A percentile compares a stretch with the other conserved stretches of the same genome.
Conservation (phyloP, 2,113 vertebrate genomes). For the Paramormyrops kingsleyae region DNA sequence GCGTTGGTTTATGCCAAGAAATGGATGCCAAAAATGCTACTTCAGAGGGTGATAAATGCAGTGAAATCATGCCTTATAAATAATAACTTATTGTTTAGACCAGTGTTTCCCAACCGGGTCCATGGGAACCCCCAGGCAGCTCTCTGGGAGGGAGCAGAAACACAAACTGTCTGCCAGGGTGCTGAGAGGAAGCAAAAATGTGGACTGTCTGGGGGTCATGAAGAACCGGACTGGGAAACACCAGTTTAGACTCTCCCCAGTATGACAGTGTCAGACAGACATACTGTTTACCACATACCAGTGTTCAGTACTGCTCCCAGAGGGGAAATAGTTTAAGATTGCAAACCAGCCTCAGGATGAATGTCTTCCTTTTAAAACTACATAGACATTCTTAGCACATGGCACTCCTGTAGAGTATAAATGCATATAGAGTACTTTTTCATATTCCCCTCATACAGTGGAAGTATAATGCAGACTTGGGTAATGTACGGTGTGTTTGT, state of each 20-base stretch:
- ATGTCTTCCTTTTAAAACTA: background rate
- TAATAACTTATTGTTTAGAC: background rate
- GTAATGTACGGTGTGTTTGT: slow-evolving; percentile 19
- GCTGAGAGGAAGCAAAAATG: background rate
- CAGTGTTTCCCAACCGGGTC: background rate
- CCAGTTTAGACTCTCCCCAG: background rate
- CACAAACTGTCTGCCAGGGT: background rate
- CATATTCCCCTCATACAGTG: background rate
- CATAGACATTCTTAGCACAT: background rate
- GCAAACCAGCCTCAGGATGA: background rate
- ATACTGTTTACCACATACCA: background rate
- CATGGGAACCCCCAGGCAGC: background rate
- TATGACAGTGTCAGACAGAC: background rate
- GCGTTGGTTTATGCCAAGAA: background rate
- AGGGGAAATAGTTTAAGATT: background rate
- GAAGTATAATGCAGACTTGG: background rate
- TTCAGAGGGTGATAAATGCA: background rate
- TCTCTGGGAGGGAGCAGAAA: background rate
- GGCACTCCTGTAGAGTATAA: background rate
- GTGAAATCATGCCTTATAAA: background rate
- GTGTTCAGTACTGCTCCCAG: background rate
- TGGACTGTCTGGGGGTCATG: background rate
- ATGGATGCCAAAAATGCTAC: background rate
- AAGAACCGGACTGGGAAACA: background rate
- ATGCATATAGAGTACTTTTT: background rate